Conservation (phyloP, 2,888 invertebrate species). For the Apeira syringaria region DNA sequence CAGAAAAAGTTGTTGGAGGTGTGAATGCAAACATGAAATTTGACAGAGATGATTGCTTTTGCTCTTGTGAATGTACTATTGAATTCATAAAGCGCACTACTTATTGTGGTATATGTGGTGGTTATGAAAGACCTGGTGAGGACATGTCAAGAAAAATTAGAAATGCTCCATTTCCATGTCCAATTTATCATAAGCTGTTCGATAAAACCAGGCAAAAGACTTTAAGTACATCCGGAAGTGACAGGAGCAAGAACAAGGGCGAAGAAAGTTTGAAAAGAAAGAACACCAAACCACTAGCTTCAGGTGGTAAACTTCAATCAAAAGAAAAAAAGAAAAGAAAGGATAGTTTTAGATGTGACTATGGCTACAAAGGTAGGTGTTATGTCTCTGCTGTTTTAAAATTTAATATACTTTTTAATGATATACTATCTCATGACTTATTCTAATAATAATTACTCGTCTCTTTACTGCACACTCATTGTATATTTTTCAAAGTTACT, state of each 20-base stretch:
- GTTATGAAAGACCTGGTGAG: conserved; percentile 62
- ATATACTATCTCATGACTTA: no score
- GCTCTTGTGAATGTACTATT: conserved; percentile 69
- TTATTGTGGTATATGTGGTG: conserved; percentile 67
- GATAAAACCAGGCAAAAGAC: conserved; percentile 51
- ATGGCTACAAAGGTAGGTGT: conserved; percentile 72
- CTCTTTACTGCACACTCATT: no score
- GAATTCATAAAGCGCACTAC: conserved; percentile 65
- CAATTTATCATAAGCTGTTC: conserved; percentile 61
- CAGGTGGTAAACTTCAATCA: conserved; percentile 36
- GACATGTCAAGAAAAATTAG: conserved; percentile 42
- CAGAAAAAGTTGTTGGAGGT: conserved; percentile 54
- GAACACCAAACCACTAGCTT: conserved; percentile 35
- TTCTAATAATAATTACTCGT: no score
- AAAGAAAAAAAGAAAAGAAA: conserved; percentile 52
- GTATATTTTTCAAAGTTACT: no score
- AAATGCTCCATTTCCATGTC: conserved; percentile 63
- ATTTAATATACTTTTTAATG: no score
- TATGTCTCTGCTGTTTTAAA: no score
- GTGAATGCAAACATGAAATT: conserved; percentile 52
- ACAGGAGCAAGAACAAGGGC: conserved; percentile 43
- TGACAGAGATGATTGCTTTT: conserved; percentile 58
- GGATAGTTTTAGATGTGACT: conserved; percentile 70
- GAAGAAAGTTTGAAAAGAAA: conserved; percentile 40
- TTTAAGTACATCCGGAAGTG: conserved; percentile 57